Evolutionary conservation across 2,113 vertebrate species (phyloP), one percentile per base, ranked within the genome.

Genomic region (Merops nubicus): DNA sequence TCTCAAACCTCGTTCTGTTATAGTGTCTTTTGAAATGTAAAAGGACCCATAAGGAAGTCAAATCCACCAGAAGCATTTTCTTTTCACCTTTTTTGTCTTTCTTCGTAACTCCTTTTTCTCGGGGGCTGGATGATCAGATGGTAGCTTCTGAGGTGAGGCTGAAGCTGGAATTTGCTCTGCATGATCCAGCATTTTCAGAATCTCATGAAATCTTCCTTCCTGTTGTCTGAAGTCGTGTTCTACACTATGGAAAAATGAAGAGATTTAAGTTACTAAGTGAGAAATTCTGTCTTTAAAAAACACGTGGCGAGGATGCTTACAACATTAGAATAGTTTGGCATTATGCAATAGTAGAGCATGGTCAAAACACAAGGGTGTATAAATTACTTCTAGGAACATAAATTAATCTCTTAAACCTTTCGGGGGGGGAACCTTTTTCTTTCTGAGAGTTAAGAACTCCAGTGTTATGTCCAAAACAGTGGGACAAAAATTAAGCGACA

Each of bases 21-120:
- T 23, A n/a, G 4, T 33, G 34, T 45, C 59, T 77, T 90, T 43
- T 67, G 74, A 96, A 81, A 81, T 51, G 17, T 51, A 84, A 53
- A 74, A 78, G 45, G 40, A 81, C 76, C 70, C 18, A 25, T 28
- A 62, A 93, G 74, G 42, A 75, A 91, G 74, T 98, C 97, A 98
- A 94, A 98, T 98, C 99, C 99, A 99, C 99, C 99, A 99, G 97
- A 99, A 99, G 87, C 99, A 99, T 97, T 99, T 99, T 96, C 99
- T 99, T 88, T 99, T 98, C 76, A 99, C 98, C 95, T 99, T 99
- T 97, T 99, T 99, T 85, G 99, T 96, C 78, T 99, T 99, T 85
- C 98, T 97, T 93, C 98, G 93, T 31, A 98, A 85, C 84, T 98
- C 98, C 80, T 98, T 98, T 85, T 98, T 98, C 89, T 98, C 97